Base-by-base conservation (phyloP, 2,797 vertebrate species). In the Enteromius anoplus region DNA sequence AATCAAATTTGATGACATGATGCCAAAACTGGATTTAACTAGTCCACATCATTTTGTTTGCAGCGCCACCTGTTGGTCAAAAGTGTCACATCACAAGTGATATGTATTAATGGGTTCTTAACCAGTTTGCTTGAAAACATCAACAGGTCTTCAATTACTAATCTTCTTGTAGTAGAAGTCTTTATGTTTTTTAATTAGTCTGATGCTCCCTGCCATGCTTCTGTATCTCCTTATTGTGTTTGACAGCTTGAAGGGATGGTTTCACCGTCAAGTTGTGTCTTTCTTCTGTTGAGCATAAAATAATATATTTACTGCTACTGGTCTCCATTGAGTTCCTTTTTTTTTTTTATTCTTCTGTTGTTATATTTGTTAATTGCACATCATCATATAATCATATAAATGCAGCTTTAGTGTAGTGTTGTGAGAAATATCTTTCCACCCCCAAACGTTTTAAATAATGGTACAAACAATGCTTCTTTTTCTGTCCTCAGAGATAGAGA, bases 401-500 rank as follows among this genome's bases (percentile, higher is more conserved):
- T 34, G 17, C 64, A 65, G 64, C 17, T 17, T 65, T 65, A 17
- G 8, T 34, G 9, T 17, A 37, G 17, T 3, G 0, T 19, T 9
- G 17, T 8, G 3, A 65, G 15, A 34, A 37, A 19, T 1, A 11
- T 66, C 4, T 62, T 62, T 14, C 60, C 1, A 12, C 2, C 23
- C 5, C 1, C 64, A 37, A 15, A 45, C 23, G 2, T 69, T 42
- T 14, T 42, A 6, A 70, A 9, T 9, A 2, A n/a, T 70, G 8
- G 40, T 21, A 10, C 34, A 55, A 34, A 34, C 26, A 65, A 19
- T 19, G 23, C 34, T 40, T 49, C 10, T 55, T 15, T 66, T 55
- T 55, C 49, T 34, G n/a, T 71, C 17, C 47, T 15, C 85, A 99
- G 98, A 90, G 97, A 97, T 10, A 91, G 92, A n/a, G 95, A 97